phyloP scores from a whole-genome alignment of 2,888 invertebrate genomes.

The Galerucella pusilla region DNA sequence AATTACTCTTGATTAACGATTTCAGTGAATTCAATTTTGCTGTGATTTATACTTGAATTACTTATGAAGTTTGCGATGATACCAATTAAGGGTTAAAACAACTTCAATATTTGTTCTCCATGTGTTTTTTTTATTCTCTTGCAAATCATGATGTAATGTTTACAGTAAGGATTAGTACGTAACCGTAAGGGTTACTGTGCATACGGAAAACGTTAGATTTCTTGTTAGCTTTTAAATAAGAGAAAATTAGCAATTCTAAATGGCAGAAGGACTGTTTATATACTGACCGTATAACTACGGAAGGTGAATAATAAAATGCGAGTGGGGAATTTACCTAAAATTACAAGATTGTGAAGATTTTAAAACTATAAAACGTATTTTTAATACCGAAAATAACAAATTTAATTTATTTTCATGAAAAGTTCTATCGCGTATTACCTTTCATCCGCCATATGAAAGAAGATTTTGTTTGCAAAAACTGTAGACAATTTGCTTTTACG shows the following conservation, averaged over 20 bases:
- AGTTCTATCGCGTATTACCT: neutral
- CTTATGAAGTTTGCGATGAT: neutral
- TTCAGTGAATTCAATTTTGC: too few relatives aligned
- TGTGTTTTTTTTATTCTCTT: slow-evolving; percentile 27
- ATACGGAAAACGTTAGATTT: slow-evolving; percentile 19
- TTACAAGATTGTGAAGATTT: neutral
- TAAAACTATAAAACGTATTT: neutral
- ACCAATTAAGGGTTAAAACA: slow-evolving; percentile 2
- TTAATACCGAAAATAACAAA: too few relatives aligned
- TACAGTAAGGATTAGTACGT: slow-evolving; percentile 21
- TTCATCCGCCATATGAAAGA: neutral
- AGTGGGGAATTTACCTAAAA: slow-evolving; percentile 23
- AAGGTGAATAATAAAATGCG: slow-evolving; percentile 35
- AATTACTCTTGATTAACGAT: too few relatives aligned
- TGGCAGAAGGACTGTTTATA: slow-evolving; percentile 36
- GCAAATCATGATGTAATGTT: slow-evolving; percentile 21
- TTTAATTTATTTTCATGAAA: too few relatives aligned
- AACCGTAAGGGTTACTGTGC: slow-evolving; percentile 18
- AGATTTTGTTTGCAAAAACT: neutral
- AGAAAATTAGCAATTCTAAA: slow-evolving; percentile 39
- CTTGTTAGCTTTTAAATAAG: slow-evolving; percentile 29
- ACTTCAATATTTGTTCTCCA: slow-evolving; percentile 12
- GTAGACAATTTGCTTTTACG: neutral
- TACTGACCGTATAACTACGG: slow-evolving; percentile 26
- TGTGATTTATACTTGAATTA: neutral